phyloP scores from a whole-genome alignment of 2,888 invertebrate genomes.

The Frankliniella intonsa region DNA sequence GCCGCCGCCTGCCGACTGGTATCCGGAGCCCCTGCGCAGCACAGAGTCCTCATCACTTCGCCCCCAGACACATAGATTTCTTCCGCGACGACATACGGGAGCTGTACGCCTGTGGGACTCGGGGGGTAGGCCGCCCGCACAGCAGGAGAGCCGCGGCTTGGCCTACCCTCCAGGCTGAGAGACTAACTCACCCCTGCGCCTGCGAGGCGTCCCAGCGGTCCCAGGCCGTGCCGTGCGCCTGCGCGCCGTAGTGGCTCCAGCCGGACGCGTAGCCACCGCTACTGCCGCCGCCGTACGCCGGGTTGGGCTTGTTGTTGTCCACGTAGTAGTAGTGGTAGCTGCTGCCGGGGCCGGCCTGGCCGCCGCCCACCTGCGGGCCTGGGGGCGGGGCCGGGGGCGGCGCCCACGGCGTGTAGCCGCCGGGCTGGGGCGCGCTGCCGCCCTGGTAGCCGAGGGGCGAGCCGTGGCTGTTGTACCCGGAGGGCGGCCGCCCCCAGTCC shows the following conservation, averaged over 20 bases:
- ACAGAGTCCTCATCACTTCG: too few relatives aligned
- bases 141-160: too few relatives aligned
- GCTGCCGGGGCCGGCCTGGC: not conserved
- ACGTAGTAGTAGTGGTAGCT: not conserved
- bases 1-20: not conserved
- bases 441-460: slow-evolving; percentile 11
- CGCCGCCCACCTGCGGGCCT: too few relatives aligned
- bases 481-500: not conserved
- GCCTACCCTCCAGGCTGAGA: too few relatives aligned
- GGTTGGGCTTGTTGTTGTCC: not conserved
- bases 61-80: too few relatives aligned
- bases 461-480: slow-evolving; percentile 14
- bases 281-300: not conserved
- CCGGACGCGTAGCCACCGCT: not conserved
- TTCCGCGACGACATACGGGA: too few relatives aligned
- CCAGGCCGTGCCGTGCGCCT: slow-evolving; percentile 2
- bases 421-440: slow-evolving; percentile 9
- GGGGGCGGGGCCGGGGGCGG: not conserved
- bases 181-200: not conserved
- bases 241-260: slow-evolving; percentile 2
- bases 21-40: too few relatives aligned
- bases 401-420: slow-evolving; percentile 3
- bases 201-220: not conserved
- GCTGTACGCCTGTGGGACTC: too few relatives aligned
- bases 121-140: too few relatives aligned